phyloP scores from a whole-genome alignment of 2,113 vertebrate species.

The Neoarius graeffei region DNA sequence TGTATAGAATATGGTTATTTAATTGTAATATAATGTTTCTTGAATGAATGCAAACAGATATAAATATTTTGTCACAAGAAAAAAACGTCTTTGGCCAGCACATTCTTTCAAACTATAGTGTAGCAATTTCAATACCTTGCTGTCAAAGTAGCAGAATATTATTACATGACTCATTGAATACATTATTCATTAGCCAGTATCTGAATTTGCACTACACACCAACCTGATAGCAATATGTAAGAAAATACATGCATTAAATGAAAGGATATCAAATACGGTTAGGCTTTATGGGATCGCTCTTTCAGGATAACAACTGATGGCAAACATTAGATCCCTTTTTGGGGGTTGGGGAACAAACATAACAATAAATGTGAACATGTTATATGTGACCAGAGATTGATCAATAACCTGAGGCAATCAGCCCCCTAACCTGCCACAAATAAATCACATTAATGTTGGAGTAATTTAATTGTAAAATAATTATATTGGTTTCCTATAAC shows the following conservation, averaged over 20 bases:
- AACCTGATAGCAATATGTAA: constrained; percentile 7
- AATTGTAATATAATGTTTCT: too few relatives aligned
- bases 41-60: background rate
- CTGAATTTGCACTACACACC: constrained; percentile 1
- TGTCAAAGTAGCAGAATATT: background rate
- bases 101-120: background rate
- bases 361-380: constrained; percentile 15
- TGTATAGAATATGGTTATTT: background rate
- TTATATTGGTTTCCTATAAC: constrained; percentile 33
- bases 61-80: background rate
- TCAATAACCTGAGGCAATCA: constrained; percentile 29
- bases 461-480: constrained; percentile 34
- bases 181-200: background rate
- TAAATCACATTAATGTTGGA: constrained; percentile 46
- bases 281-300: constrained; percentile 28
- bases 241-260: background rate
- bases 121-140: background rate
- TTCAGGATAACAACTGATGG: constrained; percentile 33
- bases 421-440: constrained; percentile 24
- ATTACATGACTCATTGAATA: background rate
- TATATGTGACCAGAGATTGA: constrained; percentile 23
- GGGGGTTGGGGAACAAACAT: background rate
- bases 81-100: background rate
- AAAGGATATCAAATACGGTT: constrained; percentile 18
- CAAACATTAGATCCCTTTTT: constrained; percentile 3